Base-by-base conservation (phyloP, 1,140 invertebrate genomes). In the Steinernema feltiae region DNA sequence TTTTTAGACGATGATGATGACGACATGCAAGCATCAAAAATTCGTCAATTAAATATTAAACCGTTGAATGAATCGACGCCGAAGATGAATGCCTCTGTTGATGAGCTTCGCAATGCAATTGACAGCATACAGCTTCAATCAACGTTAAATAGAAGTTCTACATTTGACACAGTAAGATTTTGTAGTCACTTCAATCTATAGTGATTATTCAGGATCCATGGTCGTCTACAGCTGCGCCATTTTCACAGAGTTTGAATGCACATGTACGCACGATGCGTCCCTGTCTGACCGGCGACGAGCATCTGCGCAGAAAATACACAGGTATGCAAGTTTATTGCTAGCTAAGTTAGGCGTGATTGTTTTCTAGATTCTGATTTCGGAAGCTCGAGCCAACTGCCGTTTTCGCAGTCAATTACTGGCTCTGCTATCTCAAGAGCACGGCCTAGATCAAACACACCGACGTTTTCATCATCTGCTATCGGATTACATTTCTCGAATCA, bases 21-120 rank as follows among this genome's bases (percentile, higher is more conserved):
- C 1, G 80, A 79, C 35, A 71, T 80, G 15, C 85, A 85, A 74
- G 74, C 81, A 15, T 84, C 84, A 30, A 86, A 84, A 74, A 82
- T 85, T 53, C 70, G 76, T n/a, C 48, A 72, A 73, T 72, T 85
- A 27, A 80, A 85, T 32, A 85, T 85, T 74, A 79, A 80, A 71
- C 83, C 83, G n/a, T 27, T 85, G 18, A 78, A 84, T 32, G 80
- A 79, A 70, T 71, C 81, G 1, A 69, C 72, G 1, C 32, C 70
- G 17, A 79, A 82, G 18, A 76, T 83, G 17, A 85, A 85, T 71
- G 79, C 83, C 1, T 85, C 83, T 18, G 84, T 85, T 32, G 84
- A 85, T 48, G 84, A 85, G 32, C 72, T 85, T 46, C 63, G 83
- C 32, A 81, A 74, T 63, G 84, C 83, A 15, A 81, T 85, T 48